Percentiles rank a stretch among this genome's conserved stretches.
phyloP scores from a whole-genome alignment of 2,888 invertebrate genomes.

The Sepioteuthis lessoniana region DNA sequence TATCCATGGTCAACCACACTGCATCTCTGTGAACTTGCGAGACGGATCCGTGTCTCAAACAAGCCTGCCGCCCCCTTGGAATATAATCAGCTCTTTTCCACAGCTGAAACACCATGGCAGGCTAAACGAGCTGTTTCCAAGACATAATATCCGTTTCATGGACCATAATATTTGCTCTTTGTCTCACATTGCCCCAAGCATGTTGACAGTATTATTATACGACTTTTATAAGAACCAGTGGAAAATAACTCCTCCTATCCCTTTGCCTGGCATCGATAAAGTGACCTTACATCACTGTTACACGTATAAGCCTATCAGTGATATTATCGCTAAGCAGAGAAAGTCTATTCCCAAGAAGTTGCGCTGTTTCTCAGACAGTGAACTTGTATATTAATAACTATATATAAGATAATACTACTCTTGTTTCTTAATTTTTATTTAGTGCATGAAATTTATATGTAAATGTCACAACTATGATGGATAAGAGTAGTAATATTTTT shows the following conservation, averaged over 20 bases:
- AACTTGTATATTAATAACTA: not conserved
- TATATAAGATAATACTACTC: too few species aligned
- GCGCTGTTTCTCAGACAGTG: not conserved
- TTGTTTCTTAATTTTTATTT: too few species aligned
- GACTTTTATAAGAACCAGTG: not conserved
- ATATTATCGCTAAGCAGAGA: not conserved
- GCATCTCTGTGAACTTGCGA: not conserved
- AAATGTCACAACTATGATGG: too few species aligned
- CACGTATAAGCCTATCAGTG: not conserved
- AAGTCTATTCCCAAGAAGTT: not conserved
- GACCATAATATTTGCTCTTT: not conserved
- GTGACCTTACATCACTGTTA: not conserved
- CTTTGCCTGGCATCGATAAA: not conserved
- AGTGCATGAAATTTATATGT: too few species aligned
- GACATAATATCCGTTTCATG: not conserved
- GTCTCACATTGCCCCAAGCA: not conserved
- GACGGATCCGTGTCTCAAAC: not conserved
- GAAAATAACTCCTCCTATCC: not conserved
- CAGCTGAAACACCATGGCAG: not conserved
- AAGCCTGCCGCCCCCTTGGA: not conserved
- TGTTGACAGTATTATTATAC: not conserved
- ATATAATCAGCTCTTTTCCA: not conserved
- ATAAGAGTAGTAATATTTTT: too few species aligned
- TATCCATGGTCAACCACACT: not conserved
- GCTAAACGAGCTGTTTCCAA: not conserved